Evolutionary conservation across 2,888 invertebrate species (phyloP), one percentile per base, ranked within the genome.

Genomic region (Andrena bicolor): DNA sequence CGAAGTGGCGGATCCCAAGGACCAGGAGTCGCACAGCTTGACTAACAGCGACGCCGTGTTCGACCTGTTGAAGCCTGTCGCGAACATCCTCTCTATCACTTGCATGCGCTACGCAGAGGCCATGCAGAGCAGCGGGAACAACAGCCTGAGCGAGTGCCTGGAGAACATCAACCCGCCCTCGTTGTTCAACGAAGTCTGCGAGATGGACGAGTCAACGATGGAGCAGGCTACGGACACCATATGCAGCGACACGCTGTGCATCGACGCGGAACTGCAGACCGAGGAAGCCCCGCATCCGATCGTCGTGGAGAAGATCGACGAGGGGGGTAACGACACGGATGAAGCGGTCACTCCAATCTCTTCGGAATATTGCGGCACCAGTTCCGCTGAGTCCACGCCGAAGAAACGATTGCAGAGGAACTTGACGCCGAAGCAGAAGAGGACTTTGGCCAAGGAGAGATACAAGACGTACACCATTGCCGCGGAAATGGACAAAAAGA

Each of bases 381-480:
- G 93, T 71, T 97, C 97, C 66, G 96, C 96, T 0, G 97, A 97
- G 89, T 96, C 97, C 0, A 97, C 97, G 0, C 97, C 97, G 0
- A 96, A 96, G 86, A 96, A 95, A 89, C 95, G 95, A 35, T 72
- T 83, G 3, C 93, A 94, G 72, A 94, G 94, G 87, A 91, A 94
- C 69, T 91, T 97, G 78, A 97, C 97, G 0, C 97, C 97, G 0
- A 97, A 97, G 93, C 97, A 97, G 91, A 96, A 96, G 90, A 94
- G 98, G 56, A 96, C 96, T 86, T 93, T 96, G 51, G 96, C 96
- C 1, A 97, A 97, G 91, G 97, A 98, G 89, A 95, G 98, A 80
- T 97, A 96, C 92, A 97, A 96, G 92, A 98, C 98, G 0, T 98
- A 98, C 91, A 97, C 97, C 0, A 97, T 98, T 56, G 96, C 96